phyloP scores from a whole-genome alignment of 92 coral and sea anemone species.

The Phenganax stokvisi region DNA sequence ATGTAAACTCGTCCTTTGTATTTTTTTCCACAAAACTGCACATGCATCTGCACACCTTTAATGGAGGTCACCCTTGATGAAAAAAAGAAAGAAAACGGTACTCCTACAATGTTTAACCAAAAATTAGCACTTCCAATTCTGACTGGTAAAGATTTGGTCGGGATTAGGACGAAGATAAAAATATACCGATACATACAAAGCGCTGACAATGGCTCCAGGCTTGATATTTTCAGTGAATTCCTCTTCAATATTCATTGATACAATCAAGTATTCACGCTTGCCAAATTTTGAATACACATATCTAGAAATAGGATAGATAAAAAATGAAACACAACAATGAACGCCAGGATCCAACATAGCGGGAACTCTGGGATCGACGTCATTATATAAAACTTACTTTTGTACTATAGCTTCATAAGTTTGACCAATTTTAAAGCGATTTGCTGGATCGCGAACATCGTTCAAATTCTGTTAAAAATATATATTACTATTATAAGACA shows the following conservation, averaged over 20 bases:
- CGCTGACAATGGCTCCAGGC: constrained; percentile 67
- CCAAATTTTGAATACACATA: constrained; percentile 14
- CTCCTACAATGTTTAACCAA: neutral
- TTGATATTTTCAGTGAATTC: constrained; percentile 44
- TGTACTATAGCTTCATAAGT: constrained; percentile 57
- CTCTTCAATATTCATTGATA: constrained; percentile 40
- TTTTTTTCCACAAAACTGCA: constrained; percentile 59
- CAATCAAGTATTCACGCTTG: constrained; percentile 37
- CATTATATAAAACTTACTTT: constrained; percentile 41
- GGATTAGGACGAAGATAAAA: neutral
- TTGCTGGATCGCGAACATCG: constrained; percentile 79
- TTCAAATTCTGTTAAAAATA: constrained; percentile 64
- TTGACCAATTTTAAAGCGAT: constrained; percentile 70
- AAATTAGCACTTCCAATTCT: neutral
- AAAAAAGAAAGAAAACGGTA: neutral
- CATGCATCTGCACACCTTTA: constrained; percentile 73
- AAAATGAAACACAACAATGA: neutral
- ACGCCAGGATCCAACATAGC: neutral
- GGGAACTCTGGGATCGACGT: neutral
- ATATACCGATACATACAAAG: constrained; percentile 52
- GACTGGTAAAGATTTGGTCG: neutral
- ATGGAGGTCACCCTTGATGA: constrained; percentile 63
- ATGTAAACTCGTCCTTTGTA: constrained; percentile 77
- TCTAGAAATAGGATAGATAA: neutral
- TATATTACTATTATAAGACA: neutral